A percentile compares a stretch with the other conserved stretches of the same genome.
These are phyloP conservation scores for Cyrtonyx montezumae DNA, from an alignment of 2,113 vertebrate genomes.

Conservation along the genomic window DNA sequence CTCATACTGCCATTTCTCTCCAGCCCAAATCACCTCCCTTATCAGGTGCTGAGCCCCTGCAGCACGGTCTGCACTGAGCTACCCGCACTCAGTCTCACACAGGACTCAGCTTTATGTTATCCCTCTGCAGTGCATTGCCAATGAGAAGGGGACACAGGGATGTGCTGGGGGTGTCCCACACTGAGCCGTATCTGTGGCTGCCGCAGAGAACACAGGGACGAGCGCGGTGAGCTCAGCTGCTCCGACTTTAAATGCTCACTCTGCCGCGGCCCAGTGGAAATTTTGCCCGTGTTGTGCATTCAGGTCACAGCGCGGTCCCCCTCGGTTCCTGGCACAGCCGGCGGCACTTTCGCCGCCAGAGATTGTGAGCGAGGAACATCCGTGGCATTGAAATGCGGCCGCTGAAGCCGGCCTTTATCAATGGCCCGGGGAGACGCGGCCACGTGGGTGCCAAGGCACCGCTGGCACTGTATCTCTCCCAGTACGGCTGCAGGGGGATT, in stretches of 20 bases:
- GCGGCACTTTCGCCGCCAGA: constrained; percentile 45
- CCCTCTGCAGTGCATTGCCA: accelerated
- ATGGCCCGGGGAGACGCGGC: not conserved
- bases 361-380: constrained; percentile 43
- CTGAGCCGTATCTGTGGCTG: not conserved
- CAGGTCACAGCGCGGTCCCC: constrained; percentile 49
- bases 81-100: accelerated
- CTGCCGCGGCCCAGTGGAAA: constrained; percentile 43
- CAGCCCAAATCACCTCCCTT: not conserved
- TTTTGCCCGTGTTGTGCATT: constrained; percentile 56
- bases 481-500: not conserved
- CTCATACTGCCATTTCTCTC: not conserved
- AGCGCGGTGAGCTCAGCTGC: accelerated
- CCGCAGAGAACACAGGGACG: accelerated
- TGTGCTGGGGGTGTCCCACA: accelerated
- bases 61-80: accelerated
- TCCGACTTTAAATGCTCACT: not conserved
- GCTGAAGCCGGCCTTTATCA: constrained; percentile 31
- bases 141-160: accelerated
- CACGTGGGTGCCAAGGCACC: constrained; percentile 7
- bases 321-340: constrained; percentile 49
- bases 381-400: constrained; percentile 49
- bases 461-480: not conserved
- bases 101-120: not conserved
- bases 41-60: accelerated